Conservation (phyloP, 2,888 invertebrate genomes). For the Drosophila longiperda region DNA sequence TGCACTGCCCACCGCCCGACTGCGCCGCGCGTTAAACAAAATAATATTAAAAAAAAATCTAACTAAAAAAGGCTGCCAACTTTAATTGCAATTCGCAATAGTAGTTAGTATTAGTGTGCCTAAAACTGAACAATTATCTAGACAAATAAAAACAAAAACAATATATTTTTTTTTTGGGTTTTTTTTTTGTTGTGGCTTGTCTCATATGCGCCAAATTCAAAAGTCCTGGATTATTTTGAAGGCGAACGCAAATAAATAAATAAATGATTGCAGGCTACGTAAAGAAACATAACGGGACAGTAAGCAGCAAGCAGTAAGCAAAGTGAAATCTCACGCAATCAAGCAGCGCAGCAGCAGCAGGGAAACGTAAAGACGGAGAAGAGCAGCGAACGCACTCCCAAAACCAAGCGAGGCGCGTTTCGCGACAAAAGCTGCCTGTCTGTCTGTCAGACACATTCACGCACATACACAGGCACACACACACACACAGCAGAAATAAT, state of each 20-base stretch:
- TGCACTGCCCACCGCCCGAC: slow-evolving; percentile 51
- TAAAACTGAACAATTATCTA: slow-evolving; percentile 36
- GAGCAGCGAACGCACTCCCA: slow-evolving; percentile 22
- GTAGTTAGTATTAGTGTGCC: slow-evolving; percentile 53
- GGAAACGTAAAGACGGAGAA: slow-evolving; percentile 29
- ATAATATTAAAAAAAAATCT: slow-evolving; percentile 1
- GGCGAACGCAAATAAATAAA: slow-evolving; percentile 17
- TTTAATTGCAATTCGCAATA: slow-evolving; percentile 47
- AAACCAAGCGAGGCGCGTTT: slow-evolving; percentile 6
- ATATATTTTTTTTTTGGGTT: slow-evolving; percentile 22
- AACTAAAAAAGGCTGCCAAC: slow-evolving; percentile 26
- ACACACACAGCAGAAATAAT: not conserved
- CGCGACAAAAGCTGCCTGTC: slow-evolving; percentile 10
- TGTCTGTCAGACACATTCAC: not conserved
- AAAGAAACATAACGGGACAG: slow-evolving; percentile 46
- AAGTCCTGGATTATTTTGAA: slow-evolving; percentile 83
- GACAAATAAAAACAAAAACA: not conserved
- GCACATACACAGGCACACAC: slow-evolving; percentile 1
- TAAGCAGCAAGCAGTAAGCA: slow-evolving; percentile 41
- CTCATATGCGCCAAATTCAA: slow-evolving; percentile 68
- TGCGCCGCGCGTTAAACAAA: slow-evolving; percentile 29
- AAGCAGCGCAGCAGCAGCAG: slow-evolving; percentile 42
- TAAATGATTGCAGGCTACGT: slow-evolving; percentile 12
- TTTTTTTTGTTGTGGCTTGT: slow-evolving; percentile 39
- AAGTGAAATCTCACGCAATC: slow-evolving; percentile 73